A percentile compares a stretch with the other conserved stretches of the same genome.
Evolutionary conservation across 2,888 invertebrate genomes (phyloP).

Genomic region (Congeria kusceri): DNA sequence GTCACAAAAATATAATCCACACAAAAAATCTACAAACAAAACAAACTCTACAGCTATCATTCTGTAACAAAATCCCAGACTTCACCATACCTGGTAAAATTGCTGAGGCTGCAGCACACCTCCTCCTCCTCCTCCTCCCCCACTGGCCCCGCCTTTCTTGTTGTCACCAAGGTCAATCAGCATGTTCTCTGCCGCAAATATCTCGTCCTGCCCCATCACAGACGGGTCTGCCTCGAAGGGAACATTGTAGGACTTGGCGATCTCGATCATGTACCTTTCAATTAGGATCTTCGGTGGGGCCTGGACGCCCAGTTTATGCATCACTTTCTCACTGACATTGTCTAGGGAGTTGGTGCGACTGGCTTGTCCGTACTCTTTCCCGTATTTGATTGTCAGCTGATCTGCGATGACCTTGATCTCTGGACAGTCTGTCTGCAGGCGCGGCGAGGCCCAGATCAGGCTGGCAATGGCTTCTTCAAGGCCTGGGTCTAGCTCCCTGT

Average conservation of each 20-base stretch:
- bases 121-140: conserved; percentile 69
- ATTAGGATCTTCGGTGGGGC: conserved; percentile 98
- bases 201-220: conserved; percentile 80
- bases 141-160: conserved; percentile 68
- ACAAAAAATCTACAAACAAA: no score
- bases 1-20: no score
- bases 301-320: conserved; percentile 86
- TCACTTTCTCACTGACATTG: conserved; percentile 95
- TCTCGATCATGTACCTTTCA: conserved; percentile 96
- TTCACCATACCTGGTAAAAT: conserved; percentile 16
- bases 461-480: conserved; percentile 97
- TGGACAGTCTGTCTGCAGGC: conserved; percentile 89
- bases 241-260: conserved; percentile 97
- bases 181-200: conserved; percentile 77
- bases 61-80: no score
- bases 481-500: conserved; percentile 94
- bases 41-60: no score
- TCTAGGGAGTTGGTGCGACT: conserved; percentile 93
- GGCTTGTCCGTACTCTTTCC: conserved; percentile 93
- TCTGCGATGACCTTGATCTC: conserved; percentile 93
- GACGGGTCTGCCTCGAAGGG: conserved; percentile 96
- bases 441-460: conserved; percentile 98
- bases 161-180: conserved; percentile 79
- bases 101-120: conserved; percentile 39
- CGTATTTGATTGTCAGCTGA: conserved; percentile 95